Conservation (phyloP, 1,140 invertebrate species). For the Asobara japonica region DNA sequence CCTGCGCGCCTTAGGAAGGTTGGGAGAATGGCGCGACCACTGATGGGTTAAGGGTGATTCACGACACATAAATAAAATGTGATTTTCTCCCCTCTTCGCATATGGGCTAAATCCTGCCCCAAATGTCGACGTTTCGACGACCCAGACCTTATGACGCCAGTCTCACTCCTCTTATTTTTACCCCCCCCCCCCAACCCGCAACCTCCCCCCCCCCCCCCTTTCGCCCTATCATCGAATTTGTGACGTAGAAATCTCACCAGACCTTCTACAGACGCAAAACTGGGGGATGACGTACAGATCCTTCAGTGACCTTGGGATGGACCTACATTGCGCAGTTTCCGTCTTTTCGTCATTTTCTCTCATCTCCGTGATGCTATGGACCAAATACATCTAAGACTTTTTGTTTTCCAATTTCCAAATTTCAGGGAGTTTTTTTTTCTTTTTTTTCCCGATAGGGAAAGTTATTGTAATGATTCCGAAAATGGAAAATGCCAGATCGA, state of each 20-base stretch:
- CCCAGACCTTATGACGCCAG: slow-evolving; percentile 5
- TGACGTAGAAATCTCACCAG: not conserved
- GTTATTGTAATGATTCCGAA: too few species aligned
- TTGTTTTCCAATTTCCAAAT: too few species aligned
- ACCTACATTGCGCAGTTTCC: not conserved
- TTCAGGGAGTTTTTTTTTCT: too few species aligned
- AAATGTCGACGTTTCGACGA: not conserved
- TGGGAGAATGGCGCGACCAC: too few species aligned
- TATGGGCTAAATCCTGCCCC: not conserved
- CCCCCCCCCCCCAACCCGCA: not conserved
- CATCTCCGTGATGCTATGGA: too few species aligned
- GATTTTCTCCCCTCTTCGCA: not conserved
- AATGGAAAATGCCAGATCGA: too few species aligned
- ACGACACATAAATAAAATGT: not conserved
- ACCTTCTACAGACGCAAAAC: not conserved
- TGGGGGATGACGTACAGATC: not conserved
- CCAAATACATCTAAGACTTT: too few species aligned
- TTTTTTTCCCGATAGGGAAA: too few species aligned
- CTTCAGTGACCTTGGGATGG: not conserved
- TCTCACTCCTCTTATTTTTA: not conserved
- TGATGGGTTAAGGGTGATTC: too few species aligned
- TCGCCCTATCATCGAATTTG: not conserved
- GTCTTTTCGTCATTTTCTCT: not conserved
- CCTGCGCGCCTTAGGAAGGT: too few species aligned
- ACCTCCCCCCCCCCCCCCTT: not conserved